Conservation (phyloP, 2,797 vertebrate genomes). For the Bufotes viridis region DNA sequence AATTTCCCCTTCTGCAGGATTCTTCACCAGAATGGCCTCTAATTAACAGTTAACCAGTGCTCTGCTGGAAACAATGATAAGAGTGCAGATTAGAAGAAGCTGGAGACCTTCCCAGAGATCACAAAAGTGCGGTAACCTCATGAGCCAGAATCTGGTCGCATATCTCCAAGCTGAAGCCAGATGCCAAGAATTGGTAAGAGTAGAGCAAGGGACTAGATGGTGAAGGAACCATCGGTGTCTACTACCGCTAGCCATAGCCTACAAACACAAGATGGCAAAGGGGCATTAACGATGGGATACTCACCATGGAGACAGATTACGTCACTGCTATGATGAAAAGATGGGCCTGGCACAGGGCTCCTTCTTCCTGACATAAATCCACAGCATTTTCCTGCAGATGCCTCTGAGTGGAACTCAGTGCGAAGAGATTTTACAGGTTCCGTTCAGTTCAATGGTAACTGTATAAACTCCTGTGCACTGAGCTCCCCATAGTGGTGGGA, state of each 20-base stretch:
- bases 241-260: not conserved
- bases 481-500: not conserved
- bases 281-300: too few species aligned
- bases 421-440: too few species aligned
- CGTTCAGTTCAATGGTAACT: too few species aligned
- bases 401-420: too few species aligned
- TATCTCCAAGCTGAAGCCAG: not conserved
- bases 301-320: too few species aligned
- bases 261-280: not conserved
- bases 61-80: slow-evolving; percentile 27
- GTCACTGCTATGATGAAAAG: too few species aligned
- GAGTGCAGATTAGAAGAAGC: not conserved
- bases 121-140: not conserved
- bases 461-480: too few species aligned
- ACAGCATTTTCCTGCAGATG: too few species aligned
- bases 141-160: not conserved
- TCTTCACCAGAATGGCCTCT: slow-evolving; percentile 39
- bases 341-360: too few species aligned
- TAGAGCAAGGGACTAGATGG: not conserved
- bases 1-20: slow-evolving; percentile 15
- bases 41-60: slow-evolving; percentile 49
- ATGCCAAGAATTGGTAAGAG: not conserved
- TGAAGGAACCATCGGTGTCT: not conserved
- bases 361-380: too few species aligned
- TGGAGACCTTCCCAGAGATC: slow-evolving; percentile 12